Evolutionary conservation across 1,140 invertebrate genomes (phyloP), one percentile per base, ranked within the genome.

Genomic region (Drosophila fuyamai): DNA sequence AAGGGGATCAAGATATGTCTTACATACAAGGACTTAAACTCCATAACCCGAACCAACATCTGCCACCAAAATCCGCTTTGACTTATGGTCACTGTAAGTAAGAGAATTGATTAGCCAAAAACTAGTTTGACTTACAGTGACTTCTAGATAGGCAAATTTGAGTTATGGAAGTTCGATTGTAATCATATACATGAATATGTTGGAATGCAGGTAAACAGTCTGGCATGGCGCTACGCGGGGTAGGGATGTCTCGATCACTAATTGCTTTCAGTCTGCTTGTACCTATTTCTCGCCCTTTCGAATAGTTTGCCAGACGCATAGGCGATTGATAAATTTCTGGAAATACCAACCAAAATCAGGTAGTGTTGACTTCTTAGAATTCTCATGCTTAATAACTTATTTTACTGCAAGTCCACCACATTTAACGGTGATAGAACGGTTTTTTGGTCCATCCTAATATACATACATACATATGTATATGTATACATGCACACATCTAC

Each of bases 201-300:
- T 44, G 29, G 10, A 4, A 14, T 5, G 8, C 36, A 18, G 5
- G 4, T 7, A 55, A 38, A 0, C 14, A 29, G 23, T 27, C 32
- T 40, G 36, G 32, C 60, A 10, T 66, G 41, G 44, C 60, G 32
- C 44, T 46, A 66, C 23, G 10, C 14, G 58, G 58, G 63, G 75
- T 73, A 72, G 48, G 48, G 8, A 35, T 44, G 73, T 74, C 81
- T 54, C 68, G 73, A 84, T 80, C 79, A 55, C 81, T 90, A 90
- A 90, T 90, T 81, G 72, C 68, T 86, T 90, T 90, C 47, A 81
- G 88, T 83, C 82, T 83, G 79, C 68, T 55, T 70, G 50, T 36
- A 68, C 81, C 90, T 90, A 90, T 90, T 81, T 62, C 82, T 68
- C 47, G 43, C 53, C 40, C 41, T 40, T 56, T 50, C 58, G 38